Percentiles rank a stretch among this genome's conserved stretches.
Evolutionary conservation across 2,113 vertebrate species (phyloP).

Genomic region (Tychaedon coryphoeus): DNA sequence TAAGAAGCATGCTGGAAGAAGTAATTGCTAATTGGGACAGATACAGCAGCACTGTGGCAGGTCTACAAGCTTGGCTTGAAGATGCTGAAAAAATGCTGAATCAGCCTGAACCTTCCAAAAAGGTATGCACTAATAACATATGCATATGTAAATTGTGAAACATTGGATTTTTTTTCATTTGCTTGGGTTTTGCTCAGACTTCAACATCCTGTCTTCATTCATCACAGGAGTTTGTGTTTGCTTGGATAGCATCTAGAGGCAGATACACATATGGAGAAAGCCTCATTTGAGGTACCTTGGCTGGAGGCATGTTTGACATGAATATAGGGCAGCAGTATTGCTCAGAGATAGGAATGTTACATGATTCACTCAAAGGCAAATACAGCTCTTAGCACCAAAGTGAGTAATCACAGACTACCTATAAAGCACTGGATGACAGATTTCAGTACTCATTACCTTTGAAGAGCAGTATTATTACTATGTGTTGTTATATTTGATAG

Average conservation of each 20-base stretch:
- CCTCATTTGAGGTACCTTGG: not conserved
- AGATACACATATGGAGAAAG: not conserved
- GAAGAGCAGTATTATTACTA: not conserved
- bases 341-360: not conserved
- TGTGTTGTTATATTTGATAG: not conserved
- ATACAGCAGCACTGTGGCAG: constrained; percentile 83
- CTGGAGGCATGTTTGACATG: not conserved
- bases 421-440: not conserved
- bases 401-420: not conserved
- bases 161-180: not conserved
- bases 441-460: not conserved
- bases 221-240: not conserved
- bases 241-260: accelerated
- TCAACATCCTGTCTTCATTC: not conserved
- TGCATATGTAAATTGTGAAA: not conserved
- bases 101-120: constrained; percentile 85
- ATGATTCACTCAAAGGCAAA: not conserved
- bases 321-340: not conserved
- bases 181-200: not conserved
- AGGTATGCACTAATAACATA: constrained; percentile 65
- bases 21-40: constrained; percentile 92
- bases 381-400: not conserved
- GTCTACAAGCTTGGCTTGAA: constrained; percentile 91
- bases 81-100: constrained; percentile 87
- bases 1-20: constrained; percentile 93